phyloP scores from a whole-genome alignment of 2,888 invertebrate species.

The Halictus ligatus region DNA sequence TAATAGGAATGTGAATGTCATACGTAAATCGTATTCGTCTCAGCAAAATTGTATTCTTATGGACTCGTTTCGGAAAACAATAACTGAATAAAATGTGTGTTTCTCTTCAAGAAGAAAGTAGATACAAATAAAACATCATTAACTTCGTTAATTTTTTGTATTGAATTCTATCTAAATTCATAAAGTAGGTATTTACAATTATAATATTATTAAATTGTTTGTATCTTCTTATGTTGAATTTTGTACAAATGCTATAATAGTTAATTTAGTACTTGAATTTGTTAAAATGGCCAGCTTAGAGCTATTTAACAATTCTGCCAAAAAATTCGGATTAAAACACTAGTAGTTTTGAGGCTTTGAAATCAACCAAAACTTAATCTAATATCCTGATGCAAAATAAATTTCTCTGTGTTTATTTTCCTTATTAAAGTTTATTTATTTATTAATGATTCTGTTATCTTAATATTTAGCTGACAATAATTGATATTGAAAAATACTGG shows the following conservation, averaged over 20 bases:
- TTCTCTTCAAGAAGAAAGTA: neutral
- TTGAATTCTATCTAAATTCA: neutral
- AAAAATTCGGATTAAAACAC: too few relatives aligned
- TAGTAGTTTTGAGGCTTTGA: too few relatives aligned
- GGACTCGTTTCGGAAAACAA: neutral
- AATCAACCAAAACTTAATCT: too few relatives aligned
- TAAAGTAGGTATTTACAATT: neutral
- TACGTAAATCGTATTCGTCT: neutral
- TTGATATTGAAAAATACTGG: too few relatives aligned
- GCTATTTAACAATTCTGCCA: too few relatives aligned
- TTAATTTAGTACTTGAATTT: neutral
- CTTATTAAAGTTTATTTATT: too few relatives aligned
- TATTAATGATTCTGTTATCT: too few relatives aligned
- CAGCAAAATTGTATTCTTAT: too few relatives aligned
- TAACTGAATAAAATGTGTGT: neutral
- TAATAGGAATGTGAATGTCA: neutral
- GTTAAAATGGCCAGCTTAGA: neutral
- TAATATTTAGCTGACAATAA: too few relatives aligned
- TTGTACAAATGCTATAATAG: neutral
- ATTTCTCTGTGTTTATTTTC: too few relatives aligned
- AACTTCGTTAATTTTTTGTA: neutral
- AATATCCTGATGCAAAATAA: too few relatives aligned
- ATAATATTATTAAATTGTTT: neutral
- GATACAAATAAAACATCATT: neutral
- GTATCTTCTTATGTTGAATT: neutral